phyloP scores from a whole-genome alignment of 2,113 vertebrate species.

The Hemiscyllium ocellatum region DNA sequence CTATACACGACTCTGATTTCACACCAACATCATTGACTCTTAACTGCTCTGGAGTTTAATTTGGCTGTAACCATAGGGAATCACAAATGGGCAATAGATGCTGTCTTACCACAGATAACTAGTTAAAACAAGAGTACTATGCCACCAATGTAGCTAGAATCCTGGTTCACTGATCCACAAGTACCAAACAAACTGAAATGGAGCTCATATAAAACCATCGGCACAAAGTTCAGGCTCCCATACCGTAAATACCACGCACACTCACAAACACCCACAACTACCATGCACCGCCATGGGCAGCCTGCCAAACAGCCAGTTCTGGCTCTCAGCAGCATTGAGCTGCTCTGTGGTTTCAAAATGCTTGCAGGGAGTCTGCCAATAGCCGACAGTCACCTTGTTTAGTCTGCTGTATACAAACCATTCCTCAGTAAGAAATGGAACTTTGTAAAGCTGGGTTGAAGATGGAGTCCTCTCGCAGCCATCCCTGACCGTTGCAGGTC shows the following conservation, averaged over 20 bases:
- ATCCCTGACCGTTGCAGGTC: conserved; percentile 36
- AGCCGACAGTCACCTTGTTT: conserved; percentile 12
- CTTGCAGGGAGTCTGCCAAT: conserved; percentile 8
- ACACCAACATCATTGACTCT: not conserved
- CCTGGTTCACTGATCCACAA: not conserved
- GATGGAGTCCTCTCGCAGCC: conserved; percentile 34
- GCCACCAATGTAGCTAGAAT: not conserved
- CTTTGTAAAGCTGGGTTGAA: conserved; percentile 30
- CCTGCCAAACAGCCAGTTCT: not conserved
- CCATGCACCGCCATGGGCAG: not conserved
- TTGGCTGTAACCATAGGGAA: not conserved
- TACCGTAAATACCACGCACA: not conserved
- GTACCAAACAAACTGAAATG: conserved; percentile 26
- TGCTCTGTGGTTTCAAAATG: not conserved
- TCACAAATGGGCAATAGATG: not conserved
- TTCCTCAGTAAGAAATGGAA: conserved; percentile 36
- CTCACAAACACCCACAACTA: not conserved
- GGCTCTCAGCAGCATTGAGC: not conserved
- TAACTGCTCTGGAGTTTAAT: not conserved
- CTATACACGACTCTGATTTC: not conserved
- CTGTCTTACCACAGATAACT: too few species aligned
- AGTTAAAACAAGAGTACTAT: not conserved
- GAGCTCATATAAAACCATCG: not conserved
- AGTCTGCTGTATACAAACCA: conserved; percentile 35
- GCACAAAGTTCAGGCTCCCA: not conserved